Evolutionary conservation across 2,113 vertebrate species (phyloP), one percentile per base, ranked within the genome.

Genomic region (Suncus etruscus): DNA sequence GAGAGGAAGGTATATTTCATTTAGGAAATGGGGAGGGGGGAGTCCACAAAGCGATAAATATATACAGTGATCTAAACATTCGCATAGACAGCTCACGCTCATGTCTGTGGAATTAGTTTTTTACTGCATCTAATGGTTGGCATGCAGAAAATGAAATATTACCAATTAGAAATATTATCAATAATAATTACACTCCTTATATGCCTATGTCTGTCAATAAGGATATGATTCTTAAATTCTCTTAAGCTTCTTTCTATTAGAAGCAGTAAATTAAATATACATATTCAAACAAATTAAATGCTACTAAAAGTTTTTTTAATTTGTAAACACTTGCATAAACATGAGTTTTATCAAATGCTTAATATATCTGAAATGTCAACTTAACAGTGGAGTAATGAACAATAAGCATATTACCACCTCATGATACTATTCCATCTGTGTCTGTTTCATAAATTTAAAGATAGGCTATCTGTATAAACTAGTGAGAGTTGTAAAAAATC

Each of bases 331-430:
- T 95, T 94, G 79, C 93, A 96, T 97, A 94, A 97, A 86, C 76
- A 95, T 86, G 93, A 93, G 80, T 68, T 91, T 86, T 94, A 96
- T 95, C 90, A 96, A 97, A 94, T 96, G 94, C 95, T 94, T 73
- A 96, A 87, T 91, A 93, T 93, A 89, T 87, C 94, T 93, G 96
- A 97, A 96, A 81, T 88, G 95, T 87, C 79, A 97, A 95, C 86
- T 95, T 96, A 95, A 86, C 69, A 94, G 65, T 86, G 50, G 77
- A 75, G 88, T 88, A 95, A 95, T 83, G 18, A 95, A 96, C 22
- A 97, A 88, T 45, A 88, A 94, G 88, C 18, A 69, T 91, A 83
- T 0, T 92, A 47, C 16, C 24, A 89, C 69, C 91, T 96, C 78
- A 92, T 83, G 70, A 79, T 69, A 73, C 12, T 84, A 80, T 45